Percentiles rank a stretch among this genome's conserved stretches.
Evolutionary conservation across 2,888 invertebrate species (phyloP).

Genomic region (Thyatira batis): DNA sequence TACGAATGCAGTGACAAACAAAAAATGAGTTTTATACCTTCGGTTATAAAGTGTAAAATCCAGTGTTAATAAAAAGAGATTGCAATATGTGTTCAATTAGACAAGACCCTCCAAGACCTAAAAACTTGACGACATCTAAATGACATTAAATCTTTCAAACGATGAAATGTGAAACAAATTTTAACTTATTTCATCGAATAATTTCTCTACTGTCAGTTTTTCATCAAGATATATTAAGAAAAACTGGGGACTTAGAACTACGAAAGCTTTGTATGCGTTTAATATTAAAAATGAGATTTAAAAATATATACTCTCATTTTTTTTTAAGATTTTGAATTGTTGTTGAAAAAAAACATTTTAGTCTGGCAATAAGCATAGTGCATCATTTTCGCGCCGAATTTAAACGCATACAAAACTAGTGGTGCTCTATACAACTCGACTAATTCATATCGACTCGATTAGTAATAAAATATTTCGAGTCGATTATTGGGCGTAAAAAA

Average conservation of each 20-base stretch:
- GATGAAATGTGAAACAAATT: background rate
- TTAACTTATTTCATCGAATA: background rate
- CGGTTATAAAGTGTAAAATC: background rate
- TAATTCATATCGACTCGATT: background rate
- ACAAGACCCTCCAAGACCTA: too few species aligned
- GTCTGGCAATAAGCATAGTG: background rate
- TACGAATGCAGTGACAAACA: background rate
- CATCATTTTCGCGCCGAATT: background rate
- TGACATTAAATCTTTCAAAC: background rate
- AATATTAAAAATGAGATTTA: too few species aligned
- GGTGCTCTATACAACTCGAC: background rate
- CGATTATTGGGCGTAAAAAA: background rate
- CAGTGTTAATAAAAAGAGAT: background rate
- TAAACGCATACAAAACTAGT: constrained; percentile 1
- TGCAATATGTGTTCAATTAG: background rate
- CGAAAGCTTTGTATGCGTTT: too few species aligned
- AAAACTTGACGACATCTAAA: too few species aligned
- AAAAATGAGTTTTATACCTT: background rate
- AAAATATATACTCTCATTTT: too few species aligned
- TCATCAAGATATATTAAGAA: background rate
- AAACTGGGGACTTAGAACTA: background rate
- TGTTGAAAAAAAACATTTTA: too few species aligned
- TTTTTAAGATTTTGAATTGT: too few species aligned
- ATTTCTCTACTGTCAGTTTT: background rate
- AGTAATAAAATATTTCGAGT: background rate